Conservation (phyloP, 1,140 invertebrate species). For the Microvelia longipes region DNA sequence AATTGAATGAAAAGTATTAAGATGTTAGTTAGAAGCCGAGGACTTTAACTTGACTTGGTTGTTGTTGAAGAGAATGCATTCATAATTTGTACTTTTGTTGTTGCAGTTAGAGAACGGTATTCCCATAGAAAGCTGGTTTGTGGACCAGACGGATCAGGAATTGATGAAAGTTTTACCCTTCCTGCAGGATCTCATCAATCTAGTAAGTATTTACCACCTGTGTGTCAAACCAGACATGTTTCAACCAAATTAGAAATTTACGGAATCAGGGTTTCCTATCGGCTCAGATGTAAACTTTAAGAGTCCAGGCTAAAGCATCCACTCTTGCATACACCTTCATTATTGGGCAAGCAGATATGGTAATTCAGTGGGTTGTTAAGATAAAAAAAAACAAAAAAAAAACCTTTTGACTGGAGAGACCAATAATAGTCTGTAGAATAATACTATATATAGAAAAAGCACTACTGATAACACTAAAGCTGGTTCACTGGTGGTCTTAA, state of each 20-base stretch:
- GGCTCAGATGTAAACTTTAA: too few species aligned
- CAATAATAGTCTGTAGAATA: too few species aligned
- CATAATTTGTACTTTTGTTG: constrained; percentile 22
- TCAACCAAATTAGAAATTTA: neutral
- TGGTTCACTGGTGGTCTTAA: too few species aligned
- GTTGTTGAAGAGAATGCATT: too few species aligned
- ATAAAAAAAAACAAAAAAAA: neutral
- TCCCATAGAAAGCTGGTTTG: constrained; percentile 94
- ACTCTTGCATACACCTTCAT: neutral
- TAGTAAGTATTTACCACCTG: constrained; percentile 36
- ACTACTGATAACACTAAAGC: too few species aligned
- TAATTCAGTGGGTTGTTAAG: neutral
- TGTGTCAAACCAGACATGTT: neutral
- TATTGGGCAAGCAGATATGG: neutral
- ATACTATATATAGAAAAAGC: too few species aligned
- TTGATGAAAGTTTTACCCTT: constrained; percentile 86
- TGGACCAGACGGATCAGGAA: constrained; percentile 77
- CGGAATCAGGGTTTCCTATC: neutral
- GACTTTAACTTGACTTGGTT: too few species aligned
- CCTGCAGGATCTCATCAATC: constrained; percentile 66
- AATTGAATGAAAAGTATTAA: too few species aligned
- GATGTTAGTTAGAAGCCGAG: too few species aligned
- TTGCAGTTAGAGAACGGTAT: constrained; percentile 88
- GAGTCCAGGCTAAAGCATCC: neutral
- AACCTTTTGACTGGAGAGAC: too few species aligned